A percentile compares a stretch with the other conserved stretches of the same genome.
These are phyloP conservation scores for Motacilla tschutschensis DNA, from an alignment of 2,113 vertebrate genomes.

Conservation along the genomic window DNA sequence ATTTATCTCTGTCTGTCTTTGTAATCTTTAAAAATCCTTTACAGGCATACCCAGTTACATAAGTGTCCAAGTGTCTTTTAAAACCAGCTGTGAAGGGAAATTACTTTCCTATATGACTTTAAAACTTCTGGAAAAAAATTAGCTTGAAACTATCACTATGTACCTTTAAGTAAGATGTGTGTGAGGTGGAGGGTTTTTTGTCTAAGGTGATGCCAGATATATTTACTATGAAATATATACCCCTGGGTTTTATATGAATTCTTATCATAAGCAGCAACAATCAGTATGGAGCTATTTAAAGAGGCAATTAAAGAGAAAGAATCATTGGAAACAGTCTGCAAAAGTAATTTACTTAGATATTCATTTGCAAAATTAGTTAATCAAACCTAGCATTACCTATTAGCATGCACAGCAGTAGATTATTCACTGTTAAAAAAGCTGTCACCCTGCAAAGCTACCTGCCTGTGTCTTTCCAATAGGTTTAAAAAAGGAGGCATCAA, in stretches of 20 bases:
- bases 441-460: constrained; percentile 8
- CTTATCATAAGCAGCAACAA: neutral
- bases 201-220: neutral
- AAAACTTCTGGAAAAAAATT: neutral
- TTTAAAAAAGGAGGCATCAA: neutral
- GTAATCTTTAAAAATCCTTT: neutral
- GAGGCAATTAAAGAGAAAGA: constrained; percentile 11
- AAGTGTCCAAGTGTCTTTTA: neutral
- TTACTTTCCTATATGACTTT: neutral
- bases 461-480: neutral
- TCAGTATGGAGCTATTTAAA: constrained; percentile 6
- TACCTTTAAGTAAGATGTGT: neutral
- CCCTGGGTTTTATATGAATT: neutral
- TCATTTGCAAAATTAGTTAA: constrained; percentile 44
- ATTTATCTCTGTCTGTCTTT: neutral
- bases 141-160: neutral
- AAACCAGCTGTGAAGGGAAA: neutral
- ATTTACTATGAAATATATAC: neutral
- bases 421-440: constrained; percentile 29
- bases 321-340: constrained; percentile 13
- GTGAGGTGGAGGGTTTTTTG: neutral
- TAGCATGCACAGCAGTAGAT: constrained; percentile 10
- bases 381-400: constrained; percentile 35
- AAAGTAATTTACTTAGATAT: constrained; percentile 35
- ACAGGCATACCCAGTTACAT: neutral